These are phyloP conservation scores for Caenorhabditis remanei DNA, from an alignment of 1,140 invertebrate genomes.

Conservation along the genomic window DNA sequence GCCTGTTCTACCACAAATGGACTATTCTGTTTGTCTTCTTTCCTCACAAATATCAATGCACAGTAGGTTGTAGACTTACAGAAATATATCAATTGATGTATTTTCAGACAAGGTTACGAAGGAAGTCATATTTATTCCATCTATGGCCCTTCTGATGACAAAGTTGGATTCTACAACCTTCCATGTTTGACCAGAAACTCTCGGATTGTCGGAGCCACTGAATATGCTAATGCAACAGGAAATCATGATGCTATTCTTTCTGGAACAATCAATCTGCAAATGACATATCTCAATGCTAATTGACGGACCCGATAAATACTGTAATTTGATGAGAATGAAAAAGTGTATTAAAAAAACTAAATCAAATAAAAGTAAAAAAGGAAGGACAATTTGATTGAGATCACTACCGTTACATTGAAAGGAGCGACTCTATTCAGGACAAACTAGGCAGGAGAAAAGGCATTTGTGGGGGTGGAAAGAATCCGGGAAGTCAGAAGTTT, in stretches of 20 bases:
- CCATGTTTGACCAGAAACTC: slow-evolving; percentile 43
- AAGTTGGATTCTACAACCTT: slow-evolving; percentile 57
- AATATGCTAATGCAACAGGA: neutral
- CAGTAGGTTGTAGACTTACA: neutral
- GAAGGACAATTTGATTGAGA: neutral
- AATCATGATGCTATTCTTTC: slow-evolving; percentile 1
- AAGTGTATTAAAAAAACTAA: too few relatives aligned
- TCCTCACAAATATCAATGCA: slow-evolving; percentile 60
- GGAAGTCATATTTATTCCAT: slow-evolving; percentile 62
- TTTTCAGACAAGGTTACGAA: slow-evolving; percentile 57
- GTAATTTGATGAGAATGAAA: too few relatives aligned
- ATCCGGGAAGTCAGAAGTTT: neutral
- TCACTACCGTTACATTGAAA: neutral
- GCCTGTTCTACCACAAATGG: slow-evolving; percentile 64
- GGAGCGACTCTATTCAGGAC: neutral
- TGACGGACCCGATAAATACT: too few relatives aligned
- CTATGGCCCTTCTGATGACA: slow-evolving; percentile 61
- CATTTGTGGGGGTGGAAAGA: neutral
- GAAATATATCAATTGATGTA: neutral
- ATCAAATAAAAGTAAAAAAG: neutral
- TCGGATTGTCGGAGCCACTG: slow-evolving; percentile 27
- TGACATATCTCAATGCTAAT: too few relatives aligned
- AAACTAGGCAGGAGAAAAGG: neutral
- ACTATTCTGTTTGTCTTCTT: slow-evolving; percentile 48
- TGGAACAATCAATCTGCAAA: neutral